Conservation (phyloP, 2,113 vertebrate genomes). For the Gasterosteus aculeatus region DNA sequence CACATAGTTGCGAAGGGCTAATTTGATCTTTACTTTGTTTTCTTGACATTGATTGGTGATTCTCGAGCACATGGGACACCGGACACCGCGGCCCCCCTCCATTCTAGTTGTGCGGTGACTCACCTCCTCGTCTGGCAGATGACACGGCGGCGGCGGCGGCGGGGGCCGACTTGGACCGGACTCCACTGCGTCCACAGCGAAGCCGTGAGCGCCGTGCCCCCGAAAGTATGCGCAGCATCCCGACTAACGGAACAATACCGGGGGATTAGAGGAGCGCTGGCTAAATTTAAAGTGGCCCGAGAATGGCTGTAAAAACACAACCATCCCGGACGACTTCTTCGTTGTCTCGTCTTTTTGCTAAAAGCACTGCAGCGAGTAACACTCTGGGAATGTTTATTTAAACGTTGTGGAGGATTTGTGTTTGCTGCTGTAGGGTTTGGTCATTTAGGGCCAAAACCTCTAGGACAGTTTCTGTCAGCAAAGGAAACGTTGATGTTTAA, state of each 20-base stretch:
- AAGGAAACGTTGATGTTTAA: not conserved
- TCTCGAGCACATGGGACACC: conserved; percentile 70
- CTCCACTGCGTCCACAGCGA: conserved; percentile 50
- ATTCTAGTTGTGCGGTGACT: conserved; percentile 77
- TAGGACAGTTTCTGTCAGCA: conserved; percentile 1
- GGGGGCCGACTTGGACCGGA: conserved; percentile 61
- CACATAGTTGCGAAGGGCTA: conserved; percentile 45
- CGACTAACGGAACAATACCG: conserved; percentile 67
- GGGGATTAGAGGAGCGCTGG: conserved; percentile 59
- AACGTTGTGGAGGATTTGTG: not conserved
- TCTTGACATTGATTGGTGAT: conserved; percentile 80
- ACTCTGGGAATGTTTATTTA: not conserved
- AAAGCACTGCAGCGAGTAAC: not conserved
- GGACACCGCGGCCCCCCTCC: conserved; percentile 61
- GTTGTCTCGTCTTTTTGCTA: not conserved
- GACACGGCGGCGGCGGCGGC: conserved; percentile 54
- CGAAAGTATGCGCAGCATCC: conserved; percentile 59
- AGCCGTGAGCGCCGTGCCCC: conserved; percentile 30
- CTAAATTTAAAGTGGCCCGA: conserved; percentile 71
- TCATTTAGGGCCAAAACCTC: conserved; percentile 11
- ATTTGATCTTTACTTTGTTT: conserved; percentile 70
- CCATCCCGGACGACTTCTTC: not conserved
- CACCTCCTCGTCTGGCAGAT: conserved; percentile 69
- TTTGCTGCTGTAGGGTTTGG: conserved; percentile 2
- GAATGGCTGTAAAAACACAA: conserved; percentile 45